A percentile compares a stretch with the other conserved stretches of the same genome.
These are phyloP conservation scores for Smutsia gigantea DNA, from an alignment of 2,797 vertebrate species.

Conservation along the genomic window DNA sequence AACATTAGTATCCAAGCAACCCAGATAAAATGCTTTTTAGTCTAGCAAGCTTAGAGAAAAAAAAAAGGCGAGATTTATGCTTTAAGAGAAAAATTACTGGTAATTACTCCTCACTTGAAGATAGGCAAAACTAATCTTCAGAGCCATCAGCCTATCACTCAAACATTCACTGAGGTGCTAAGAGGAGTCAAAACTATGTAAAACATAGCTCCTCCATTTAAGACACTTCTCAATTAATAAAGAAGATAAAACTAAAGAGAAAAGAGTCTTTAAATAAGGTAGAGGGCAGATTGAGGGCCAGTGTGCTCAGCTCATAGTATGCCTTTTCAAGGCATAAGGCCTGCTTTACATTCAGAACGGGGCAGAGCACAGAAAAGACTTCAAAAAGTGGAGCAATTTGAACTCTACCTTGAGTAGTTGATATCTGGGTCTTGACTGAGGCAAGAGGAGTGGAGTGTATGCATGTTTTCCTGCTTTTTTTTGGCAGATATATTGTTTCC, in stretches of 20 bases:
- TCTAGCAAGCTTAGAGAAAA: slow-evolving; percentile 22
- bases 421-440: background rate
- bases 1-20: slow-evolving; percentile 80
- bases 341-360: background rate
- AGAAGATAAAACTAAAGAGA: background rate
- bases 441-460: background rate
- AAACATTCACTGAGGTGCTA: background rate
- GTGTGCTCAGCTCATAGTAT: background rate
- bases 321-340: background rate
- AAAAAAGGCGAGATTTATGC: background rate
- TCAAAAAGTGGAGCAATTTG: background rate
- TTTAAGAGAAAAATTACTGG: slow-evolving; percentile 64
- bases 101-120: slow-evolving; percentile 43
- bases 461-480: background rate
- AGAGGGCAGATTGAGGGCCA: background rate
- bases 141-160: background rate
- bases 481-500: background rate
- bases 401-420: background rate
- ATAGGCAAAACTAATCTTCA: slow-evolving; percentile 1
- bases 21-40: slow-evolving; percentile 48
- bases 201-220: background rate
- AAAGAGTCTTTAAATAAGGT: background rate
- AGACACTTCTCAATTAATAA: background rate
- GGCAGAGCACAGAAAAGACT: background rate
- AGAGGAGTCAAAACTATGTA: background rate